These are phyloP conservation scores for Neodon shergylaensis DNA, from an alignment of 2,113 vertebrate species.

Conservation along the genomic window DNA sequence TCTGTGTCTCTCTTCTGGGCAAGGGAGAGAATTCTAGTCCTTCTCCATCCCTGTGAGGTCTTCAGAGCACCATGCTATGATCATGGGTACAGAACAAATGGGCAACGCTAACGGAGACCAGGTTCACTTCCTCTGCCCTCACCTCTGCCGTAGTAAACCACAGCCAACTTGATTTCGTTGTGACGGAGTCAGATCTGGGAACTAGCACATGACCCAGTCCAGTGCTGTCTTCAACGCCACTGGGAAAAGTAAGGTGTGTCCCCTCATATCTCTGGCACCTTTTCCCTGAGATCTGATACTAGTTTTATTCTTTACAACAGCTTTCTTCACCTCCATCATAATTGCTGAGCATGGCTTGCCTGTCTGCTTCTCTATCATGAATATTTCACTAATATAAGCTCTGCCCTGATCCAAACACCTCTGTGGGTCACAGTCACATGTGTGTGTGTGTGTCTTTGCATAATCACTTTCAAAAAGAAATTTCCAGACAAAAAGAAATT, in stretches of 20 bases:
- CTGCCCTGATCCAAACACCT: not conserved
- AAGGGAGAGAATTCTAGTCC: not conserved
- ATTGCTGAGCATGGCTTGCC: not conserved
- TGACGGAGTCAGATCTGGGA: not conserved
- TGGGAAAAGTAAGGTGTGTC: not conserved
- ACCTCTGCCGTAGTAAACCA: not conserved
- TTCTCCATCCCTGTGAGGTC: too few species aligned
- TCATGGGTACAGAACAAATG: not conserved
- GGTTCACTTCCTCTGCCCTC: not conserved
- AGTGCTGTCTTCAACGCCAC: not conserved
- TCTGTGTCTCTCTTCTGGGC: not conserved
- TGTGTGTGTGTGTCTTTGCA: not conserved
- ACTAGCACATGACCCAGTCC: not conserved
- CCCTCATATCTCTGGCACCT: rapidly evolving
- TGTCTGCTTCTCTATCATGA: not conserved
- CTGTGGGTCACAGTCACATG: not conserved
- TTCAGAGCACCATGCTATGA: not conserved
- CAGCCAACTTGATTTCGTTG: not conserved
- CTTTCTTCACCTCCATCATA: not conserved
- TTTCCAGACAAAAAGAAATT: not conserved
- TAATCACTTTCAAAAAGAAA: not conserved
- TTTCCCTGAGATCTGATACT: not conserved
- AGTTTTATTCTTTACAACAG: not conserved
- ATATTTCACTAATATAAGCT: not conserved
- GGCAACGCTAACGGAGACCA: not conserved